These are phyloP conservation scores for Rafetus swinhoei DNA, from an alignment of 2,113 vertebrate genomes.

Conservation along the genomic window DNA sequence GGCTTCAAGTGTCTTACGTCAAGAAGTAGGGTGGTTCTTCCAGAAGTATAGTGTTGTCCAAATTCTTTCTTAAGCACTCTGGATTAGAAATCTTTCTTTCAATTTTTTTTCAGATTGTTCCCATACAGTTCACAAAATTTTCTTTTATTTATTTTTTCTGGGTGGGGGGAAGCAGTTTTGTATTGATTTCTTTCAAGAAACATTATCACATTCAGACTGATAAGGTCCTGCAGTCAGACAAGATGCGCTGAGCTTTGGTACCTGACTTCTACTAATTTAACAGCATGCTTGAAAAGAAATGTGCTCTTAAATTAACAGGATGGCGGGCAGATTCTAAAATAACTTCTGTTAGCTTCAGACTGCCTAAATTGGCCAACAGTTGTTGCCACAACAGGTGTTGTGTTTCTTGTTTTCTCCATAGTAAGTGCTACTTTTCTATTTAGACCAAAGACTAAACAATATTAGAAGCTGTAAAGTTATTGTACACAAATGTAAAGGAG, in stretches of 20 bases:
- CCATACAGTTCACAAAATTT: background rate
- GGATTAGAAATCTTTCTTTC: background rate
- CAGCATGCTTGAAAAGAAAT: background rate
- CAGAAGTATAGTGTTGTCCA: background rate
- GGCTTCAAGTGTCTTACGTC: background rate
- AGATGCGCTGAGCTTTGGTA: background rate
- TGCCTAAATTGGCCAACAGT: background rate
- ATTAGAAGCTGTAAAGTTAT: background rate
- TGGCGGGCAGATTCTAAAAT: slow-evolving; percentile 33
- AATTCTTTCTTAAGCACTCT: background rate
- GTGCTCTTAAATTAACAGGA: slow-evolving; percentile 19
- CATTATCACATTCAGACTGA: background rate
- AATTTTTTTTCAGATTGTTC: background rate
- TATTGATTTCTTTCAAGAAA: background rate
- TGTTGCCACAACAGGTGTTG: background rate
- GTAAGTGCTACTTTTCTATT: background rate
- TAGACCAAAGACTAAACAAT: background rate
- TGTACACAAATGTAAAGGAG: background rate
- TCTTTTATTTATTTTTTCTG: background rate
- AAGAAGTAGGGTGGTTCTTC: background rate
- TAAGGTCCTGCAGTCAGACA: rapidly evolving
- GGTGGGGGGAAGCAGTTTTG: background rate
- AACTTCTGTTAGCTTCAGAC: slow-evolving; percentile 4
- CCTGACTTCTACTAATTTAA: background rate
- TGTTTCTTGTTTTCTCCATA: background rate